Percentiles rank a stretch among this genome's conserved stretches.
Evolutionary conservation across 2,113 vertebrate genomes (phyloP).

Genomic region (Eurystomus gularis): DNA sequence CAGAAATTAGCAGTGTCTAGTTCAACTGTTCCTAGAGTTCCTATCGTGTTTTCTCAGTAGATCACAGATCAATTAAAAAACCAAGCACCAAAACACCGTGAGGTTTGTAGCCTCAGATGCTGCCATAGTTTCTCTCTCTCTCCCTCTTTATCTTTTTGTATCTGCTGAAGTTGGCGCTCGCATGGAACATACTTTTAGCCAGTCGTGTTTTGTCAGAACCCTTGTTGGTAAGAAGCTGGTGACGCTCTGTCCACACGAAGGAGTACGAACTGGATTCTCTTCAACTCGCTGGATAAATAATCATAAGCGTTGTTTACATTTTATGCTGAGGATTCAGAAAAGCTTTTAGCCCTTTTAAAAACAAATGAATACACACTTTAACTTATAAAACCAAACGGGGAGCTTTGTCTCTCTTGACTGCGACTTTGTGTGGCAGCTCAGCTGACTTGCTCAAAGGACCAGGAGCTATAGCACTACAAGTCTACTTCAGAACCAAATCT

Average conservation of each 20-base stretch:
- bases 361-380: neutral
- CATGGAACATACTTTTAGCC: neutral
- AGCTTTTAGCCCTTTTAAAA: neutral
- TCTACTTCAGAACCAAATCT: constrained; percentile 41
- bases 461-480: neutral
- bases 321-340: neutral
- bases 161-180: neutral
- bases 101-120: constrained; percentile 20
- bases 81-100: neutral
- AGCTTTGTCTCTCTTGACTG: neutral
- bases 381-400: neutral
- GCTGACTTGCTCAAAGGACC: neutral
- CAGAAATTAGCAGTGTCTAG: neutral
- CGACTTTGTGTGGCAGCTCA: neutral
- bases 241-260: neutral
- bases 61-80: neutral
- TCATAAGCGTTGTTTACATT: constrained; percentile 30
- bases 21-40: neutral
- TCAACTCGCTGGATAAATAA: constrained; percentile 2
- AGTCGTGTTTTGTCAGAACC: neutral
- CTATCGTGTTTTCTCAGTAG: neutral
- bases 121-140: neutral
- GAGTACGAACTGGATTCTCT: neutral
- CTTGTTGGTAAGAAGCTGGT: neutral
- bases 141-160: neutral